Evolutionary conservation across 2,797 vertebrate genomes (phyloP).

Genomic region (Kryptopterus vitreolus): DNA sequence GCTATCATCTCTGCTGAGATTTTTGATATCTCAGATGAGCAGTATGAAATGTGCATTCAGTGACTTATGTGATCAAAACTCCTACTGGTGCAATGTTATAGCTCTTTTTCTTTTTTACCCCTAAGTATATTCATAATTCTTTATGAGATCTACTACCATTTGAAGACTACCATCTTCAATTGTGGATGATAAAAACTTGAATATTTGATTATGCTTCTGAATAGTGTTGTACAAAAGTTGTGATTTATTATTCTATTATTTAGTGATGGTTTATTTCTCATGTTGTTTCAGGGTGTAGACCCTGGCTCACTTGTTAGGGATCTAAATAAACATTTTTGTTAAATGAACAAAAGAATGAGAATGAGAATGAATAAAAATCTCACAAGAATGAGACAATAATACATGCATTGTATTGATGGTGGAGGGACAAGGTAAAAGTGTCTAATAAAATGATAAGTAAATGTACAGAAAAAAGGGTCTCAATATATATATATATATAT

Average conservation of each 20-base stretch:
- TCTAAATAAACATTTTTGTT: neutral
- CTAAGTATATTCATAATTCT: neutral
- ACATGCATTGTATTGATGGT: neutral
- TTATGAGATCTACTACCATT: neutral
- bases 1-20: neutral
- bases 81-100: neutral
- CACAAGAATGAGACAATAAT: too few species aligned
- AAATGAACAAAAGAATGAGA: too few species aligned
- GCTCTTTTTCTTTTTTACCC: neutral
- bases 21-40: neutral
- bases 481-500: too few species aligned
- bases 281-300: neutral
- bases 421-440: neutral
- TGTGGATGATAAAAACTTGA: too few species aligned
- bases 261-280: neutral
- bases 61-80: neutral
- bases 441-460: neutral
- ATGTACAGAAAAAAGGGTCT: neutral
- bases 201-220: too few species aligned
- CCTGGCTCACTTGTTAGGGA: neutral
- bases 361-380: too few species aligned
- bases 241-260: neutral
- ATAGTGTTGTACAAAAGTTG: neutral
- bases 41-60: neutral
- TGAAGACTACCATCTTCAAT: too few species aligned